Base-by-base conservation (phyloP, 30 jellyfish, hydroid and myxozoan species). In the Aurelia sp. region DNA sequence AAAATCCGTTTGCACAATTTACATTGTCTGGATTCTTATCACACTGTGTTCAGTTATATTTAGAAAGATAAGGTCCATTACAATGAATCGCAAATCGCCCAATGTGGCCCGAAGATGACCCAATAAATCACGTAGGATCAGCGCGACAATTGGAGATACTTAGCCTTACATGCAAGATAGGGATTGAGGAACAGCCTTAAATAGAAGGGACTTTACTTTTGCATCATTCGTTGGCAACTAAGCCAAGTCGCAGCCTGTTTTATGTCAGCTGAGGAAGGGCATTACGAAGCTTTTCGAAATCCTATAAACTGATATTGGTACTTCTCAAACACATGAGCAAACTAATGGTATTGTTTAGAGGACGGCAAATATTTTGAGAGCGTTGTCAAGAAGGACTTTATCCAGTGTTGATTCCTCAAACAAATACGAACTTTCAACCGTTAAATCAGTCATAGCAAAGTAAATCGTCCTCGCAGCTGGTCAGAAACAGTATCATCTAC, bases 91-190 rank as follows among this genome's bases (percentile, higher is more conserved):
- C 47, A 81, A 66, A 82, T 70, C 92, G 72, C 47, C 79, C 92
- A 82, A 82, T 82, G 92, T 82, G 92, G 86, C 85, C 79, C 92
- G 30, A 82, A 82, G 92, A 71, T 82, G 92, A 82, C 92, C 92
- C 71, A 24, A 63, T 60, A 75, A 82, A 38, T 82, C 86, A 59
- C 67, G 85, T 35, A 17, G 60, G 85, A 82, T 47, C 80, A 35
- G 67, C 89, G 89, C 89, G 17, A 44, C 82, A 72, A 72, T 72
- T 27, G 67, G 38, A 20, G 55, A 72, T 38, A 61, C 69, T 72
- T 15, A 51, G 52, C 33, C 59, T 40, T 13, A 38, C 84, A 50
- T 50, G 35, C 33, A 59, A 59, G 33, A 44, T 44, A 59, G 69
- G 69, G 33, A 59, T 59, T 59, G 33, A 59, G 33, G 69, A 59